Conservation (phyloP, 2,888 invertebrate genomes). For the Drosophila conformis region DNA sequence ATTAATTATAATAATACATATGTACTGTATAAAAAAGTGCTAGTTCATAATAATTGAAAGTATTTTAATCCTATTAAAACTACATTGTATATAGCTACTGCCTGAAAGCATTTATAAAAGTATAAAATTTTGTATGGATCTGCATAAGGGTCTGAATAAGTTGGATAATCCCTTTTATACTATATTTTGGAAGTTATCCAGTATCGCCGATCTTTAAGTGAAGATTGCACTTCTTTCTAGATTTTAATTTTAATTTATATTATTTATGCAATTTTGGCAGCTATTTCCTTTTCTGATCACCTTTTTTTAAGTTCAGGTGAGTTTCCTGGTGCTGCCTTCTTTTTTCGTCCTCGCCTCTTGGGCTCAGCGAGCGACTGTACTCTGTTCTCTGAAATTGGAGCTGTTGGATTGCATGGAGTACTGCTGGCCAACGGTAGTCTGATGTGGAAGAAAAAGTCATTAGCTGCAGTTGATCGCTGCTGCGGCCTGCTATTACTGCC, state of each 20-base stretch:
- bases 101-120: neutral
- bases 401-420: constrained; percentile 21
- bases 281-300: neutral
- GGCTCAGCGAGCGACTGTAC: neutral
- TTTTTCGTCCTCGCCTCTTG: constrained; percentile 2
- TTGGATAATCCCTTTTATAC: constrained; percentile 46
- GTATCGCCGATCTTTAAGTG: constrained; percentile 27
- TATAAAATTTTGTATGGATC: neutral
- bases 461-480: neutral
- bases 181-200: constrained; percentile 21
- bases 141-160: neutral
- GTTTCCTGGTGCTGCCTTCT: neutral
- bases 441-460: neutral
- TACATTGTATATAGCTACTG: neutral
- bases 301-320: neutral
- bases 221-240: constrained; percentile 42
- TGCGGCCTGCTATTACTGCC: constrained; percentile 3
- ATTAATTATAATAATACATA: neutral
- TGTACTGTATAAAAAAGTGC: neutral
- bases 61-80: neutral
- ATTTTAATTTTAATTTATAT: neutral
- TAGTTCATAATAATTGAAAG: neutral
- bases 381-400: neutral
- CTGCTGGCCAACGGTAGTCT: constrained; percentile 39
- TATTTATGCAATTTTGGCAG: neutral